Conservation (phyloP, 2,113 vertebrate genomes). For the Montifringilla adamsi region DNA sequence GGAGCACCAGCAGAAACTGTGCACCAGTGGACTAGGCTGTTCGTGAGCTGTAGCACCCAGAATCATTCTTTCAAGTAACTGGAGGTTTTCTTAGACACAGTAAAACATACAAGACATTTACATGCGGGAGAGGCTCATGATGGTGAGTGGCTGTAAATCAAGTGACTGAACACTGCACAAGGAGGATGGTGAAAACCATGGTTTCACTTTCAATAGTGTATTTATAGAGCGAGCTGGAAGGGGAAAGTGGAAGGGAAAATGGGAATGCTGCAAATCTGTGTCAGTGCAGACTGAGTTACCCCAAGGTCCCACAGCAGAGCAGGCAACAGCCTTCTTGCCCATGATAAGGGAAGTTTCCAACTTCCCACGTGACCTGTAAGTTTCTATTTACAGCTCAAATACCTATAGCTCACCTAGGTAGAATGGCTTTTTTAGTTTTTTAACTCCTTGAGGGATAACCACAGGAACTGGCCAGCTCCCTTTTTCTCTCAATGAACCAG, state of each 20-base stretch:
- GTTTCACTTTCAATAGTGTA: not conserved
- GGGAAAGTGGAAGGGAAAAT: not conserved
- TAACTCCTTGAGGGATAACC: not conserved
- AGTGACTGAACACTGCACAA: not conserved
- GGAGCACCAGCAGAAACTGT: not conserved
- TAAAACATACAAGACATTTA: not conserved
- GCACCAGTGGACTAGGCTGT: not conserved
- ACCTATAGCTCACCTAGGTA: not conserved
- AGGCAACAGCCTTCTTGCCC: not conserved
- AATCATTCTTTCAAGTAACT: not conserved
- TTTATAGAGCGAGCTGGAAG: not conserved
- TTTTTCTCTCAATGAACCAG: not conserved
- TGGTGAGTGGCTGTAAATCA: not conserved
- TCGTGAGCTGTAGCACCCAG: not conserved
- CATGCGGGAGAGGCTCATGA: not conserved
- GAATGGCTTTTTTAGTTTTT: not conserved
- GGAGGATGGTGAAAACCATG: not conserved
- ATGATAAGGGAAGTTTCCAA: not conserved
- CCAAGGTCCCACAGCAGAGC: not conserved
- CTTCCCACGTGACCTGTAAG: not conserved
- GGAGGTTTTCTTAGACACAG: not conserved
- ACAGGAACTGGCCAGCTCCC: not conserved
- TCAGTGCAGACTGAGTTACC: not conserved
- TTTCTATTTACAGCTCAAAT: not conserved
- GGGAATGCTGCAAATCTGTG: not conserved